Conservation (phyloP, 2,113 vertebrate species). For the Elgaria multicarinata region DNA sequence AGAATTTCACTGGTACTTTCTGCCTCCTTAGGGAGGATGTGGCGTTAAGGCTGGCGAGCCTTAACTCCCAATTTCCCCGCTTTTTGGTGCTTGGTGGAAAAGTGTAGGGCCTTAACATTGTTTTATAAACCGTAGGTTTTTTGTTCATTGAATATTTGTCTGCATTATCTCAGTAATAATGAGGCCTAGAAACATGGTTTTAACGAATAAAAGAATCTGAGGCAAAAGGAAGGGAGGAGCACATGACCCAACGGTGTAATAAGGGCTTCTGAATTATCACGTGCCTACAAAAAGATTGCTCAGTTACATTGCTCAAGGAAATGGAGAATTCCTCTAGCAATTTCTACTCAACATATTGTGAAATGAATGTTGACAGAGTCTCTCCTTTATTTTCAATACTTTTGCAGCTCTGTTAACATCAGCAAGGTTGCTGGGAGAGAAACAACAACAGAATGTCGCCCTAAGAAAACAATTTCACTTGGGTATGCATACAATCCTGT, state of each 20-base stretch:
- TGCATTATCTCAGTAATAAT: not conserved
- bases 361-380: not conserved
- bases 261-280: not conserved
- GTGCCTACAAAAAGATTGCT: not conserved
- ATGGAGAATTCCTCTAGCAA: not conserved
- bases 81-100: too few relatives aligned
- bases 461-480: not conserved
- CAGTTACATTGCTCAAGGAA: not conserved
- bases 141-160: too few relatives aligned
- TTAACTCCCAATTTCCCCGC: too few relatives aligned
- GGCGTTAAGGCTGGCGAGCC: too few relatives aligned
- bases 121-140: too few relatives aligned
- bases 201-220: not conserved
- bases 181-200: not conserved
- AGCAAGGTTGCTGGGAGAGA: slow-evolving; percentile 3
- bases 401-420: not conserved
- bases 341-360: not conserved
- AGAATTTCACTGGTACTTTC: too few relatives aligned
- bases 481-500: not conserved
- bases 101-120: too few relatives aligned
- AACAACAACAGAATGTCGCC: slow-evolving; percentile 3
- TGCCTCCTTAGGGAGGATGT: too few relatives aligned
- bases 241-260: not conserved
- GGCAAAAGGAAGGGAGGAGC: not conserved
- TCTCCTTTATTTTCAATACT: not conserved